Base-by-base conservation (phyloP, 1,140 invertebrate species). In the Hypsibius dujardini region DNA sequence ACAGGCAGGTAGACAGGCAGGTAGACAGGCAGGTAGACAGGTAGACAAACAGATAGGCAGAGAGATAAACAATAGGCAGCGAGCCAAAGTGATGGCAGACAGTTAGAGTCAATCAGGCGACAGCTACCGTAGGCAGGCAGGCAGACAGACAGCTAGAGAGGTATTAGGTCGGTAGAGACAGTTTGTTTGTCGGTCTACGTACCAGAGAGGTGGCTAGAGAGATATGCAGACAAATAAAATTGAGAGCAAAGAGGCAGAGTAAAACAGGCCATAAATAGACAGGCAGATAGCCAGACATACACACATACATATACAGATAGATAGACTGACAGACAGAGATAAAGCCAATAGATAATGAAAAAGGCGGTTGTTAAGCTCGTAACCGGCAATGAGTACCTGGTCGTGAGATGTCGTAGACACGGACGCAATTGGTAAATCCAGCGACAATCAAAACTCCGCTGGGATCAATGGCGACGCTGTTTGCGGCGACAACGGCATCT, bases 401-500 rank as follows among this genome's bases (percentile, higher is more conserved):
- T 74, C 83, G 81, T 70, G 84, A 80, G 0, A 87, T 85, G 79
- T 92, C 84, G 82, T 95, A 96, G 70, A 89, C 86, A 78, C 89
- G 84, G 50, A 96, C 81, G 73, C 80, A 80, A 76, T 90, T 90
- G 77, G 90, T 90, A 77, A 89, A 95, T 40, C 93, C 93, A 78
- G 86, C 87, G 80, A 88, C 88, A 50, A 97, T 83, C 78, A 86
- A 84, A 46, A 81, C 80, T 2, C 90, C 90, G 76, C 85, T 84
- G 70, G 81, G 76, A 70, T 85, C 86, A 79, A 95, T 95, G 72
- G 84, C 84, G 12, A 91, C 76, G 75, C 88, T 89, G 73, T 92
- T 82, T 1, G 92, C 88, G 62, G 90, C 83, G 74, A 87, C 86
- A 71, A 95, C 83, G 83, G 95, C 90, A 81, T 95, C 92, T 70